phyloP scores from a whole-genome alignment of 1,140 invertebrate species.

The Trissolcus basalis region DNA sequence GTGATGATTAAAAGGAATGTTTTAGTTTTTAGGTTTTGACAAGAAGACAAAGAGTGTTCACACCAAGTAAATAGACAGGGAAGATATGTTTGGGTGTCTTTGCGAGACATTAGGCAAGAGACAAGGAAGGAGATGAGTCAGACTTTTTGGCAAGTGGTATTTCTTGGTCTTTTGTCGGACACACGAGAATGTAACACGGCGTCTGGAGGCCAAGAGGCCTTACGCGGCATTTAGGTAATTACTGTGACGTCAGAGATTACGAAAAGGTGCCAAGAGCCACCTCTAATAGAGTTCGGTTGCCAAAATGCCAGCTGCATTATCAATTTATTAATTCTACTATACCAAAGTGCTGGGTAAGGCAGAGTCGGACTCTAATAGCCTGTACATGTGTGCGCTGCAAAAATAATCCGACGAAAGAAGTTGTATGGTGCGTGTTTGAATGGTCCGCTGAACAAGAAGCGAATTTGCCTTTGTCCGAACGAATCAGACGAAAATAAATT shows the following conservation, averaged over 20 bases:
- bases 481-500: too few relatives aligned
- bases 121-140: conserved; percentile 24
- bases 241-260: conserved; percentile 57
- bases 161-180: conserved; percentile 39
- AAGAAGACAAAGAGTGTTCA: background rate
- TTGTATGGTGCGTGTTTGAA: background rate
- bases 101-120: conserved; percentile 11
- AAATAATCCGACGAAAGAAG: conserved; percentile 42
- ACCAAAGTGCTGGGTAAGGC: conserved; percentile 20
- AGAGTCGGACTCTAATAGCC: conserved; percentile 23
- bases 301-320: conserved; percentile 61
- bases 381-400: conserved; percentile 22
- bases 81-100: conserved; percentile 13
- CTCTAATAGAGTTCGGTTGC: conserved; percentile 57
- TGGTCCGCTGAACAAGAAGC: conserved; percentile 3
- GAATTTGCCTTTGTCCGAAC: background rate
- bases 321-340: conserved; percentile 57
- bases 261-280: conserved; percentile 57
- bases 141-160: conserved; percentile 46
- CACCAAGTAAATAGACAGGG: background rate
- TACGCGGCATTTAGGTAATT: conserved; percentile 58
- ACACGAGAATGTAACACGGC: conserved; percentile 35
- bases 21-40: background rate
- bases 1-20: background rate
- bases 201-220: conserved; percentile 52